Evolutionary conservation across 1,140 invertebrate genomes (phyloP).

Genomic region (Stratiolaelaps scimitus): DNA sequence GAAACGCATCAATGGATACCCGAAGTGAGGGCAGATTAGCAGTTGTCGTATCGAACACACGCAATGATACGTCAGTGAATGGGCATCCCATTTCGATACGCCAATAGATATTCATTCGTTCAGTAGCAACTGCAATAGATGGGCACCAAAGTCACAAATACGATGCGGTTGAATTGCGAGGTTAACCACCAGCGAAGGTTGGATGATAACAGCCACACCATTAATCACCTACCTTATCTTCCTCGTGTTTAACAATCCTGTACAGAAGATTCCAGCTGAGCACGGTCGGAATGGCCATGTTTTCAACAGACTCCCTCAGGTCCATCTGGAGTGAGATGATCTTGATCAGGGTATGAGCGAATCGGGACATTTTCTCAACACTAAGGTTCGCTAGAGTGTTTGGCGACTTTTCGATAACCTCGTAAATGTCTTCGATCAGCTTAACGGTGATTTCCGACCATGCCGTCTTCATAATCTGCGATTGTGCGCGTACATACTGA

Average conservation of each 20-base stretch:
- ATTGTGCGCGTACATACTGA: slow-evolving; percentile 38
- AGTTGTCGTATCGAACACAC: neutral
- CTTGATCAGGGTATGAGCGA: slow-evolving; percentile 60
- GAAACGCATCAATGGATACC: no score
- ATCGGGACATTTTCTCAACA: slow-evolving; percentile 42
- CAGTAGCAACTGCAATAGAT: slow-evolving; percentile 10
- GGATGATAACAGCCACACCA: slow-evolving; percentile 30
- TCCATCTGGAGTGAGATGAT: slow-evolving; percentile 58
- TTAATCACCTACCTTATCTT: slow-evolving; percentile 29
- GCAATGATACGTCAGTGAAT: no score
- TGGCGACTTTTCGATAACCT: slow-evolving; percentile 43
- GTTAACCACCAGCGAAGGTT: neutral
- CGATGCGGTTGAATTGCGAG: slow-evolving; percentile 7
- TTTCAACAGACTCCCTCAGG: slow-evolving; percentile 48
- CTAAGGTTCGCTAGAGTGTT: slow-evolving; percentile 39
- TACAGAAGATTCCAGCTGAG: slow-evolving; percentile 71
- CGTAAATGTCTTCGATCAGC: slow-evolving; percentile 53
- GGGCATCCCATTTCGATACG: no score
- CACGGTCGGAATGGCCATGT: slow-evolving; percentile 56
- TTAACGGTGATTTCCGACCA: slow-evolving; percentile 50
- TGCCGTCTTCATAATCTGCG: slow-evolving; percentile 35
- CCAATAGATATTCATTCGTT: no score
- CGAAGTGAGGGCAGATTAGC: slow-evolving; percentile 31
- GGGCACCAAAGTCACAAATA: neutral
- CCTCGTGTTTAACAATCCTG: slow-evolving; percentile 50